These are phyloP conservation scores for Lepus europaeus DNA, from an alignment of 2,113 vertebrate genomes.

Conservation along the genomic window DNA sequence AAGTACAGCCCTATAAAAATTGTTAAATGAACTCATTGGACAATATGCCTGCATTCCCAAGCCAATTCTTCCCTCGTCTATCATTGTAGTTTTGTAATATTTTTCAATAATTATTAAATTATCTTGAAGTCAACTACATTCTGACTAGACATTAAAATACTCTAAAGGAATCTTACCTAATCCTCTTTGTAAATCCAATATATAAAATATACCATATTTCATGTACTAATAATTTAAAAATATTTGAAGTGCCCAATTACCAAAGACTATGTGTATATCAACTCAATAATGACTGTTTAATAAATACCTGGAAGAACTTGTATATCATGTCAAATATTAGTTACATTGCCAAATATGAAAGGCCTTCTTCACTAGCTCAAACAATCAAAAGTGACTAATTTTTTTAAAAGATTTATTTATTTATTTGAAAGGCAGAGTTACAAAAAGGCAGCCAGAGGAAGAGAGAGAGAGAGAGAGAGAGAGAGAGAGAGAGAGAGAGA, in stretches of 20 bases:
- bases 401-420: background rate
- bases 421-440: background rate
- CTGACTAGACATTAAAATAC: background rate
- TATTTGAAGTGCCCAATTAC: constrained; percentile 34
- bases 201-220: background rate
- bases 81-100: constrained; percentile 6
- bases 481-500: too few relatives aligned
- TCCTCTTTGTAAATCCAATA: constrained; percentile 34
- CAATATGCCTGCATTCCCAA: background rate
- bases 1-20: background rate
- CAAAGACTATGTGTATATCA: background rate
- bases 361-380: constrained; percentile 21
- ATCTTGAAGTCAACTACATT: background rate
- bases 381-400: constrained; percentile 6
- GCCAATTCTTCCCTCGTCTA: background rate
- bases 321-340: constrained; percentile 43
- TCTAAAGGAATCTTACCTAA: background rate
- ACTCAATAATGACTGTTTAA: background rate
- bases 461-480: too few relatives aligned
- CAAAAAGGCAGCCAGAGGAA: too few relatives aligned
- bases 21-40: background rate
- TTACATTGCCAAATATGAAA: constrained; percentile 48
- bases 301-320: constrained; percentile 37
- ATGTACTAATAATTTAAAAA: background rate
- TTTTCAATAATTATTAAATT: constrained; percentile 42